phyloP scores from a whole-genome alignment of 2,797 vertebrate genomes.

The Hirundo rustica region DNA sequence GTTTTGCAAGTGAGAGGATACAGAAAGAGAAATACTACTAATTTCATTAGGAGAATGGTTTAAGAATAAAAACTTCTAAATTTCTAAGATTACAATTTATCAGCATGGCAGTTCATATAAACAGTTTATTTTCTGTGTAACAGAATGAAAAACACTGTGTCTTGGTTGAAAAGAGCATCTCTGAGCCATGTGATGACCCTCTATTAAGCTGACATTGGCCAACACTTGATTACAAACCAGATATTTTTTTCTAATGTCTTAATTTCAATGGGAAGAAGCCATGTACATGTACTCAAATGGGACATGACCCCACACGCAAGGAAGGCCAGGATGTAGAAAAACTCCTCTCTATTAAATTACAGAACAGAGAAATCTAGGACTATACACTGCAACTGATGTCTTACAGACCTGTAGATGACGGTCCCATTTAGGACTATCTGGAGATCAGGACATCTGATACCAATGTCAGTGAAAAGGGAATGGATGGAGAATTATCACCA shows the following conservation, averaged over 20 bases:
- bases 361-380: not conserved
- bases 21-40: not conserved
- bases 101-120: not conserved
- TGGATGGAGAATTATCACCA: not conserved
- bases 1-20: not conserved
- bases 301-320: not conserved
- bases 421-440: not conserved
- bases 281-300: not conserved
- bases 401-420: fast-evolving
- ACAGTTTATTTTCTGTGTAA: not conserved
- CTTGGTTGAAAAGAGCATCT: not conserved
- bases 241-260: not conserved
- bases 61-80: not conserved
- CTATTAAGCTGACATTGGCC: not conserved
- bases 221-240: not conserved
- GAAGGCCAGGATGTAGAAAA: not conserved
- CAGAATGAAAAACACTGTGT: not conserved
- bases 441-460: not conserved
- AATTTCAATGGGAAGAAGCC: not conserved
- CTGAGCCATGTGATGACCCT: not conserved
- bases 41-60: not conserved
- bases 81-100: not conserved
- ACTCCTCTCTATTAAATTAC: not conserved
- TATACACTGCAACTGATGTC: not conserved
- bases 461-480: not conserved